Conservation (phyloP, 2,888 invertebrate species). For the Macropis europaea region DNA sequence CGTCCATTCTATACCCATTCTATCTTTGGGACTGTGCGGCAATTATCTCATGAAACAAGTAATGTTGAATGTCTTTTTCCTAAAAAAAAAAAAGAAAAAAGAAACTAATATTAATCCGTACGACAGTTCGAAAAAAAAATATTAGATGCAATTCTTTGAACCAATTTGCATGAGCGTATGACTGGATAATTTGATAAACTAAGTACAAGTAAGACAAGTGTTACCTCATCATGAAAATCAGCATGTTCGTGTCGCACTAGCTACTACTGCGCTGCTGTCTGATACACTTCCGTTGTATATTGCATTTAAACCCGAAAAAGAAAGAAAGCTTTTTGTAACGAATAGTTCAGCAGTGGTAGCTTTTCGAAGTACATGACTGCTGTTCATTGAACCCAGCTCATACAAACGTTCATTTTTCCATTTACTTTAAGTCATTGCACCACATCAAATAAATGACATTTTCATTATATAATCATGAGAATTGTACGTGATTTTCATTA, state of each 20-base stretch:
- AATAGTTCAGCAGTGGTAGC: constrained; percentile 65
- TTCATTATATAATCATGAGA: constrained; percentile 76
- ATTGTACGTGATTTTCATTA: constrained; percentile 54
- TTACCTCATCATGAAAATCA: constrained; percentile 80
- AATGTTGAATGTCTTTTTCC: constrained; percentile 73
- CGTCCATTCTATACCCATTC: constrained; percentile 59
- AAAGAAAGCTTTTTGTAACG: constrained; percentile 64
- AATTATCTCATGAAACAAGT: constrained; percentile 69
- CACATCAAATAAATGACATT: constrained; percentile 81
- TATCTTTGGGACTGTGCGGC: constrained; percentile 75
- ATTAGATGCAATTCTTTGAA: constrained; percentile 58
- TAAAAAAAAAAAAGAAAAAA: constrained; percentile 52
- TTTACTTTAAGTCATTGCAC: constrained; percentile 81
- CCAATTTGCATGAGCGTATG: constrained; percentile 79
- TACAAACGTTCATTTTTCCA: constrained; percentile 80
- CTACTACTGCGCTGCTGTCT: constrained; percentile 70
- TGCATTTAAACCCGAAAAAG: constrained; percentile 69
- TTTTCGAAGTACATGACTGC: constrained; percentile 62
- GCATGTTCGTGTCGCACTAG: constrained; percentile 68
- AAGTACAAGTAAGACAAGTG: constrained; percentile 81
- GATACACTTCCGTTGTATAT: constrained; percentile 72
- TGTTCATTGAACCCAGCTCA: constrained; percentile 79
- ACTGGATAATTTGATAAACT: constrained; percentile 80
- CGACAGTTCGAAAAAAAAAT: constrained; percentile 67
- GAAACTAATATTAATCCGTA: constrained; percentile 71